Evolutionary conservation across 2,888 invertebrate genomes (phyloP), one percentile per base, ranked within the genome.

Genomic region (Copidosoma aretas): DNA sequence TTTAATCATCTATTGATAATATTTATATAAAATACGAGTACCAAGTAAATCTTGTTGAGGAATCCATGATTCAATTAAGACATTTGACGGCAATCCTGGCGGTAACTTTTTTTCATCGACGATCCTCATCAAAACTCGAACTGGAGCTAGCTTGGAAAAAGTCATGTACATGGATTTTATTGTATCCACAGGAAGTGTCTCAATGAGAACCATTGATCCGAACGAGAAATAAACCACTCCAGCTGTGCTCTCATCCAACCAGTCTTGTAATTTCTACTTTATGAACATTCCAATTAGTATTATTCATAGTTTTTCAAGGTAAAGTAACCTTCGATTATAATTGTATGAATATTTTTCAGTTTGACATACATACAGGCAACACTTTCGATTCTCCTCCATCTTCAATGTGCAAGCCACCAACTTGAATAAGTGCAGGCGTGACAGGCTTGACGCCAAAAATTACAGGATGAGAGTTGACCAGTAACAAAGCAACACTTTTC

Each of bases 331-430:
- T n/a, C n/a, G n/a, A n/a, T n/a, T n/a, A n/a, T n/a, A n/a, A n/a
- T n/a, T n/a, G n/a, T n/a, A n/a, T n/a, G n/a, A n/a, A n/a, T n/a
- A n/a, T n/a, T n/a, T n/a, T n/a, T n/a, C 3, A 46, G 12, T 15
- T 46, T 17, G 17, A 8, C 12, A 17, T 46, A 46, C 43, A 17
- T 46, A 46, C 43, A 14, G 12, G 43, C 3, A 12, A 46, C 3
- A 46, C 1, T 46, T 46, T 17, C 3, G 43, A 46, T 32, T 61
- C 8, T 0, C 71, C 61, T 1, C 75, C 72, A 8, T 70, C 79
- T 61, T 84, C 83, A 52, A 88, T 82, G 70, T 88, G 88, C 62
- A 87, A 77, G 49, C 88, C 88, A 21, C 85, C 88, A 14, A 87
- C 84, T 52, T 86, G 84, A 8, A 88, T 79, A 71, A 87, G 79